Base-by-base conservation (phyloP, 53 echinoderm and acorn worm genomes). In the Holothuria scabra region DNA sequence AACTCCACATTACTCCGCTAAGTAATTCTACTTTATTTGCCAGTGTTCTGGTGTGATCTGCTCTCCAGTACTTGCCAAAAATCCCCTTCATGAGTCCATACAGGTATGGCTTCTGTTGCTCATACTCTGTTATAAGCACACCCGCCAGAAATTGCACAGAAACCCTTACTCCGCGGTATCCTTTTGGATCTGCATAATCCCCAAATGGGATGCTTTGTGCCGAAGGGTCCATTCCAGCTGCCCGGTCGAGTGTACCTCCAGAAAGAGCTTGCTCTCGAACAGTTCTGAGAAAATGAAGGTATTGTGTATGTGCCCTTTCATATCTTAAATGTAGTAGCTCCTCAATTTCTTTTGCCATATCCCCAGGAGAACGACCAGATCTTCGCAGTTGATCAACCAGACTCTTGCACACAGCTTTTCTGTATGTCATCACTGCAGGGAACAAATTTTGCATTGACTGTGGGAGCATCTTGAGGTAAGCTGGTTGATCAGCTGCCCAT, bases 51-150 rank as follows among this genome's bases (percentile, higher is more conserved):
- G 67, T 86, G 66, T 86, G 86, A 30, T 86, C 79, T 1, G 86
- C 48, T 34, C 81, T 25, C 67, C 87, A 86, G 46, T 80, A 79
- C 28, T 56, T 79, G 2, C 86, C 86, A 66, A 86, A 86, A 3
- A 74, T 41, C 5, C 76, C 78, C 38, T 79, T 79, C 79, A 86
- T 21, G 20, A 76, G 58, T 2, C 67, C 86, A 66, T 79, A 67
- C 56, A 80, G 67, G 56, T 46, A 86, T 31, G 79, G 34, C 16
- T 76, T 76, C 62, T 61, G 76, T 20, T 86, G 46, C 13, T 23
- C 1, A 56, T 79, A 86, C 33, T 86, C 86, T 20, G 3, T 28
- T 12, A 74, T 61, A 0, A 85, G 74, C 0, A 52, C 75, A 18
- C 18, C 49, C 10, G 52, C 52, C 16, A 75, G 56, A 14, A 49